Base-by-base conservation (phyloP, 1,140 invertebrate genomes). In the Fopius arisanus region DNA sequence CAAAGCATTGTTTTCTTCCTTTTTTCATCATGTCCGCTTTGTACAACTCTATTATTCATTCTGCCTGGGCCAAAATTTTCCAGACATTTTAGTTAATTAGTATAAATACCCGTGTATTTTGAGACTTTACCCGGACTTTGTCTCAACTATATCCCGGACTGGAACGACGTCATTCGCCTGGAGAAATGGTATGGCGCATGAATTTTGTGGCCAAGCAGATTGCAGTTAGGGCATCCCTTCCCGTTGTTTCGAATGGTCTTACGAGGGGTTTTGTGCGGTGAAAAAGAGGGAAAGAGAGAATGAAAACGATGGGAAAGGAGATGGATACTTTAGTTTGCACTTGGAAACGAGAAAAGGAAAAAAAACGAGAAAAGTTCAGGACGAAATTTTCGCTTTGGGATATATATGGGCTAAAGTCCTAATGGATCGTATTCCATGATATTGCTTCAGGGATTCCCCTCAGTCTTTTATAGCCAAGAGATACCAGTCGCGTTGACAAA, bases 391-490 rank as follows among this genome's bases (percentile, higher is more conserved):
- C 54, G 1, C 43, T 81, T 83, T 79, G 70, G 63, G 76, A 82
- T 83, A 81, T 66, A 48, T 67, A 79, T 70, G 72, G 69, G 78
- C 54, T 78, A 82, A 83, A 86, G 80, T 84, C 84, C 84, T 86
- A 87, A 87, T 87, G 84, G 85, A 87, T 87, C 78, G 80, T 84
- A 80, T 72, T 69, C 75, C 70, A 1, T 31, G 37, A 31, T 71
- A 14, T 43, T 54, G 14, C 29, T 73, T 48, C 23, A 40, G 31
- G 43, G 28, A 69, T 54, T 59, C 40, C 37, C 63, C 65, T 26
- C 66, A 54, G 21, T 59, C 43, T 80, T 84, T 84, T 81, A 79
- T 78, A 72, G 73, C 70, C 80, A 79, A 77, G 74, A 80, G 77
- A 78, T 76, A 74, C 74, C 75, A 77, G 78, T 69, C 19, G 76